Evolutionary conservation across 2,888 invertebrate species (phyloP).

Genomic region (Lamellibrachia columna): DNA sequence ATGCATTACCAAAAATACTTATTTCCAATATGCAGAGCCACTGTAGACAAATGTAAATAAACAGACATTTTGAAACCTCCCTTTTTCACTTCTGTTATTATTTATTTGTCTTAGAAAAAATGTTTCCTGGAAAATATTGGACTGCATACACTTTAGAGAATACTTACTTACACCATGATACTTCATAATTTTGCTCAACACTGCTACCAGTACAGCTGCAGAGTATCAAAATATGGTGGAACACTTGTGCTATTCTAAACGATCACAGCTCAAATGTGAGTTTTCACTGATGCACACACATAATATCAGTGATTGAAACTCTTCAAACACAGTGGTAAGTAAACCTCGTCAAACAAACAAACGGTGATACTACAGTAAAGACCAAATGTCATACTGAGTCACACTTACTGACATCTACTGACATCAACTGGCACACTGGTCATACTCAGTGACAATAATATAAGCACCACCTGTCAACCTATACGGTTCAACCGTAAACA

Average conservation of each 20-base stretch:
- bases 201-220: background rate
- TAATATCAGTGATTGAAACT: constrained; percentile 14
- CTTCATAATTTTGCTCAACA: background rate
- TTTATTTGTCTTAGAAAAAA: too few species aligned
- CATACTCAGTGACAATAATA: background rate
- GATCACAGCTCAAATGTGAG: background rate
- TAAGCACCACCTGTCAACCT: background rate
- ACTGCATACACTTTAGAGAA: background rate
- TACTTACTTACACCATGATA: background rate
- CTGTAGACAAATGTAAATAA: too few species aligned
- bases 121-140: too few species aligned
- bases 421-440: constrained; percentile 24
- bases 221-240: background rate
- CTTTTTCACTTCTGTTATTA: too few species aligned
- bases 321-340: constrained; percentile 3
- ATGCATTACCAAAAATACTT: too few species aligned
- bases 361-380: constrained; percentile 23
- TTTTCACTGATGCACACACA: background rate
- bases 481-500: background rate
- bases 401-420: constrained; percentile 26
- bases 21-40: too few species aligned
- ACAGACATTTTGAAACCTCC: too few species aligned
- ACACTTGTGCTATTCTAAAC: background rate
- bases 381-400: constrained; percentile 22
- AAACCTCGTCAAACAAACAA: constrained; percentile 16